Evolutionary conservation across 2,888 invertebrate genomes (phyloP).

Genomic region (Platerodrilus igneus): DNA sequence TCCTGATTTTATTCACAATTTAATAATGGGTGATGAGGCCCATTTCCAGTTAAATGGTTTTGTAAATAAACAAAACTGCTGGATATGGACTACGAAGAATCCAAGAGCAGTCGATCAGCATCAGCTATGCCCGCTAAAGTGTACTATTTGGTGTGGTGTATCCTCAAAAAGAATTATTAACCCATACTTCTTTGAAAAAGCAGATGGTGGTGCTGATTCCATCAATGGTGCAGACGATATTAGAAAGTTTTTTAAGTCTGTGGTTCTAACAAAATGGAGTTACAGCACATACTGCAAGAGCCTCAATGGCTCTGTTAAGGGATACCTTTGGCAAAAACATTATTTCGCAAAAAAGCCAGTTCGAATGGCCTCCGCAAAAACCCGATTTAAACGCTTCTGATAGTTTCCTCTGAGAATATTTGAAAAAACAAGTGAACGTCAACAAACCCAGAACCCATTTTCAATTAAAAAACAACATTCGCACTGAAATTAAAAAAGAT

Average conservation of each 20-base stretch:
- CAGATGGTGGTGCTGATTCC: neutral
- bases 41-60: slow-evolving; percentile 12
- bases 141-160: slow-evolving; percentile 18
- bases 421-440: slow-evolving; percentile 2
- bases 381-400: too few relatives aligned
- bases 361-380: too few relatives aligned
- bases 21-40: slow-evolving; percentile 14
- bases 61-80: slow-evolving; percentile 24
- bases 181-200: slow-evolving; percentile 6
- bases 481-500: slow-evolving; percentile 9
- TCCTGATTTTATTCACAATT: slow-evolving; percentile 13
- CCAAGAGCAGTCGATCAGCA: slow-evolving; percentile 18
- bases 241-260: slow-evolving; percentile 3
- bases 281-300: too few relatives aligned
- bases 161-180: slow-evolving; percentile 4
- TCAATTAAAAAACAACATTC: slow-evolving; percentile 12
- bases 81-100: slow-evolving; percentile 21
- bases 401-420: slow-evolving; percentile 1
- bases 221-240: slow-evolving; percentile 1
- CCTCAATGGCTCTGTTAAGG: neutral
- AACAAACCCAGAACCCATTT: slow-evolving; percentile 3
- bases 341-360: too few relatives aligned
- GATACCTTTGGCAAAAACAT: neutral
- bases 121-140: slow-evolving; percentile 18
- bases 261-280: slow-evolving; percentile 2